Evolutionary conservation across 2,113 vertebrate species (phyloP), one percentile per base, ranked within the genome.

Genomic region (Dromas ardeola): DNA sequence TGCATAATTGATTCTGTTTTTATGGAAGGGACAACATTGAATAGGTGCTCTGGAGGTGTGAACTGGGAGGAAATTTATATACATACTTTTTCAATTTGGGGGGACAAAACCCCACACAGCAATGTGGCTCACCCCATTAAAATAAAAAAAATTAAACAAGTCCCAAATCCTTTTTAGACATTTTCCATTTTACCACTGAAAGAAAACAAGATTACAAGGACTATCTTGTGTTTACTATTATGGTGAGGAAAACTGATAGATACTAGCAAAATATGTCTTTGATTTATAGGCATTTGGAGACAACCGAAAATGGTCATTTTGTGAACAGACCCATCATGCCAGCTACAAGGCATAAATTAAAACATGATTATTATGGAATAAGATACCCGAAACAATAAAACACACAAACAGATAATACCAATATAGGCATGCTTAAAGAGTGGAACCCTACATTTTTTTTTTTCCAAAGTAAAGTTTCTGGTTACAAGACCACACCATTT

Each of bases 21-120:
- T 58, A 18, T 36, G 38, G 27, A 42, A 4, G 0, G 38, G 10
- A 11, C 40, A 83, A 23, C 13, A n/a, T 0, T 2, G 25, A 78
- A 59, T 4, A 55, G 26, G 22, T 29, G 5, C 11, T 43, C 18
- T 61, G 27, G 15, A 43, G 8, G 13, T 47, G 9, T 14, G 38
- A 74, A 58, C 5, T 10, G 11, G 55, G 9, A 8, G 15, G 23
- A 78, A 74, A 79, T 50, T n/a, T 32, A 59, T 5, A 7, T 7
- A n/a, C 0, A 1, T 66, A 4, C 7, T 71, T 70, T 87, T 8
- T 40, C 6, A 38, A 2, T 42, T 87, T 86, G 56, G 77, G 7
- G 40, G 34, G 36, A 36, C 22, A 61, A 77, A 22, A 0, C 1
- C 5, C 9, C 19, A 34, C 25, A 50, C 77, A 69, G 17, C 21